These are phyloP conservation scores for Lepeophtheirus nordmannii DNA, from an alignment of 2,888 invertebrate genomes.

Conservation along the genomic window DNA sequence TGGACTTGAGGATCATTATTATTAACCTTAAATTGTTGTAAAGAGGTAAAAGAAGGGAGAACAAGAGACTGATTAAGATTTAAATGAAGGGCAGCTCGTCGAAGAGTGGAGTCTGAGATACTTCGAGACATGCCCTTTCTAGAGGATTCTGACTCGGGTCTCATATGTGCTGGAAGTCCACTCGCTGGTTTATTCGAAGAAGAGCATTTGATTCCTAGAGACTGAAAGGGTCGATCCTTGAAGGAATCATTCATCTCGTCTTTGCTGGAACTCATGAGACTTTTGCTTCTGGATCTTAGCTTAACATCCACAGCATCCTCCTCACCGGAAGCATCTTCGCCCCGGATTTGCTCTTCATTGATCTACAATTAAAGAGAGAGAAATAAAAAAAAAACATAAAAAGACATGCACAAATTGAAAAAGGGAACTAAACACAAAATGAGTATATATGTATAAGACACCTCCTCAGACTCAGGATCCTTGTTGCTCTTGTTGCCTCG, in stretches of 20 bases:
- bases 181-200: not conserved
- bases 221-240: no score
- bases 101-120: slow-evolving; percentile 33
- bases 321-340: slow-evolving; percentile 12
- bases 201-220: no score
- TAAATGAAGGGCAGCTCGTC: slow-evolving; percentile 33
- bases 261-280: no score
- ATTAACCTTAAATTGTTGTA: slow-evolving; percentile 35
- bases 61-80: slow-evolving; percentile 30
- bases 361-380: not conserved
- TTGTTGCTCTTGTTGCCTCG: not conserved
- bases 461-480: not conserved
- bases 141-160: slow-evolving; percentile 17
- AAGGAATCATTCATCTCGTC: no score
- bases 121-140: slow-evolving; percentile 32
- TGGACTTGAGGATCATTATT: no score
- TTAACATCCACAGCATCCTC: slow-evolving; percentile 4
- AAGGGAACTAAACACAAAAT: no score
- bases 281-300: no score
- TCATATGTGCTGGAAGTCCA: not conserved
- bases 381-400: not conserved
- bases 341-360: not conserved
- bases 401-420: not conserved
- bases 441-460: no score
- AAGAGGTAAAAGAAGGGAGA: slow-evolving; percentile 34